phyloP scores from a whole-genome alignment of 2,888 invertebrate species.

The Pristionchus exspectatus region DNA sequence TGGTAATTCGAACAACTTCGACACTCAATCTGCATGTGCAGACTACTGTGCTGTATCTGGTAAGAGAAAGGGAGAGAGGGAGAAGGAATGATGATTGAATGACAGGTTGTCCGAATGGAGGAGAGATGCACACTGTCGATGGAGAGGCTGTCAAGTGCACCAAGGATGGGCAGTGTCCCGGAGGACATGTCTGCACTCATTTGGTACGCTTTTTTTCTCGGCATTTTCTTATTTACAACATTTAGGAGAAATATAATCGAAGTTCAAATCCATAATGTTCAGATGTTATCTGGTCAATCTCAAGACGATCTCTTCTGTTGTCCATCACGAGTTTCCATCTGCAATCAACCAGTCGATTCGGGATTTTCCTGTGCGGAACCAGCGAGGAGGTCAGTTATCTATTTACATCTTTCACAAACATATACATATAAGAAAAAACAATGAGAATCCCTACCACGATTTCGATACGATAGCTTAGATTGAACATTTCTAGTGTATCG shows the following conservation, averaged over 20 bases:
- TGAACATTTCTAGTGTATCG: too few species aligned
- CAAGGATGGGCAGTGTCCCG: slow-evolving; percentile 34
- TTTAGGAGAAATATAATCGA: too few species aligned
- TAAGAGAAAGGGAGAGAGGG: slow-evolving; percentile 20
- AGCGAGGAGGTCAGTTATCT: slow-evolving; percentile 54
- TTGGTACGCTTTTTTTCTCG: not conserved
- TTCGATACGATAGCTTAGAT: too few species aligned
- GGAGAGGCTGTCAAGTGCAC: slow-evolving; percentile 39
- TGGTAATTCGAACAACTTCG: slow-evolving; percentile 74
- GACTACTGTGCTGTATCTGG: slow-evolving; percentile 68
- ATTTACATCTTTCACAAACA: too few species aligned
- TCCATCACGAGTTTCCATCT: slow-evolving; percentile 67
- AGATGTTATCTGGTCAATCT: slow-evolving; percentile 30
- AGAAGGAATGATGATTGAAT: not conserved
- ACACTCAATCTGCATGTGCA: slow-evolving; percentile 64
- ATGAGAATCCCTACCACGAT: too few species aligned
- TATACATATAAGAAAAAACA: too few species aligned
- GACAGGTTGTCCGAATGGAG: slow-evolving; percentile 55
- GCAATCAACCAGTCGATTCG: slow-evolving; percentile 65
- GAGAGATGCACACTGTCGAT: slow-evolving; percentile 36
- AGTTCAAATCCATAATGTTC: too few species aligned
- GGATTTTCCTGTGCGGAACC: slow-evolving; percentile 67
- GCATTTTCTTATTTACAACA: too few species aligned
- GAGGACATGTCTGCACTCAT: slow-evolving; percentile 5
- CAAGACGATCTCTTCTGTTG: slow-evolving; percentile 61